A percentile compares a stretch with the other conserved stretches of the same genome.
These are phyloP conservation scores for Engraulis encrasicolus DNA, from an alignment of 2,113 vertebrate genomes.

Conservation along the genomic window DNA sequence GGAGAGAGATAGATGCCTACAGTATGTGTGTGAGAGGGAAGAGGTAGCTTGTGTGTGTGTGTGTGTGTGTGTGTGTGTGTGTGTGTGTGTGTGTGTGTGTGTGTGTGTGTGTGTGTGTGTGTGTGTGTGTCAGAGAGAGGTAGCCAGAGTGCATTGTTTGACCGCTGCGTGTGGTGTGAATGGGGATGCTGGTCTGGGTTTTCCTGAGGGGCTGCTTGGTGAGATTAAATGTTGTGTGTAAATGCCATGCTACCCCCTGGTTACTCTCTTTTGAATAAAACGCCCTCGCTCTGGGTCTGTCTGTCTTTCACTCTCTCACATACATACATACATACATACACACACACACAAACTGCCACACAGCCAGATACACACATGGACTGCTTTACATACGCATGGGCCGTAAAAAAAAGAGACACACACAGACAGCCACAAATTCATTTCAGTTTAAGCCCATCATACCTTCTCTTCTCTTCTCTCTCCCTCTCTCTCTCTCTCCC, in stretches of 20 bases:
- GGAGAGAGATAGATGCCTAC: no score
- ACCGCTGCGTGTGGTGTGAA: background rate
- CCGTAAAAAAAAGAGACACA: no score
- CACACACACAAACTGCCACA: no score
- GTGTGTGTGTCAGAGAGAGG: background rate
- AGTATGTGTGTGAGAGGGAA: background rate
- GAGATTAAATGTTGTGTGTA: no score
- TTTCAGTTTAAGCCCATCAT: background rate
- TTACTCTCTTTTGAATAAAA: conserved; percentile 26
- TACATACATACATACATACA: no score
- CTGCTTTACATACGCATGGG: no score
- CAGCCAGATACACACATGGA: no score
- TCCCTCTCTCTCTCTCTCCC: background rate
- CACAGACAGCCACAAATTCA: no score
- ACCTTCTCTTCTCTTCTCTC: background rate
- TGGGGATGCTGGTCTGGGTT: background rate
- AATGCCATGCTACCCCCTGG: background rate
- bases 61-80: conserved; percentile 7
- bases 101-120: background rate
- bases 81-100: background rate
- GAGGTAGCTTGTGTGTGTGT: background rate
- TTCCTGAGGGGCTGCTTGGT: background rate
- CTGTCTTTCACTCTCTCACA: background rate
- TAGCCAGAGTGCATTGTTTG: no score
- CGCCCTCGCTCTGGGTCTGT: background rate